A percentile compares a stretch with the other conserved stretches of the same genome.
These are phyloP conservation scores for Polypedilum vanderplanki DNA, from an alignment of 1,140 invertebrate species.

Conservation along the genomic window DNA sequence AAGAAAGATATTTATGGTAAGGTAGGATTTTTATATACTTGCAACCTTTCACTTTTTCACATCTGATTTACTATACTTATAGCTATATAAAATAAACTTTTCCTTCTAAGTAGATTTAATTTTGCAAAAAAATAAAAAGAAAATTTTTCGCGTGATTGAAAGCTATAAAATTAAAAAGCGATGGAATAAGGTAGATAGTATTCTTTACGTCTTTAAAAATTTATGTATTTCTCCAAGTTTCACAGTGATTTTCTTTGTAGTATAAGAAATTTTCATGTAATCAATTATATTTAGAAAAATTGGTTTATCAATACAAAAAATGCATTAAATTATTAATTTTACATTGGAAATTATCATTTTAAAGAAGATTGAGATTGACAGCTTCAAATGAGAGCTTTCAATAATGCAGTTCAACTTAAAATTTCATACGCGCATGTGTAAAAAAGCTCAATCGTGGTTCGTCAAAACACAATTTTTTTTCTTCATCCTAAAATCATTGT, in stretches of 20 bases:
- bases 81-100: neutral
- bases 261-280: neutral
- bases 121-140: neutral
- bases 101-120: neutral
- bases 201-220: neutral
- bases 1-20: neutral
- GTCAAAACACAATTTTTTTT: neutral
- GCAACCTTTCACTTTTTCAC: neutral
- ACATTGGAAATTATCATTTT: too few species aligned
- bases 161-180: constrained; percentile 25
- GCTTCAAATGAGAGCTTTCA: neutral
- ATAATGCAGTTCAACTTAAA: neutral
- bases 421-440: constrained; percentile 21
- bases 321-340: neutral
- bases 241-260: neutral
- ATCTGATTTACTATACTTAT: neutral
- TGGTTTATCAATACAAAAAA: neutral
- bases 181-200: constrained; percentile 11
- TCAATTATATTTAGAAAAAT: neutral
- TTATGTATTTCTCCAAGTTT: constrained; percentile 5
- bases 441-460: constrained; percentile 1
- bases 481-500: constrained; percentile 10
- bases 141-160: constrained; percentile 1
- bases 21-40: neutral
- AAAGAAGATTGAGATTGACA: neutral